These are phyloP conservation scores for Daboia siamensis DNA, from an alignment of 2,113 vertebrate species.

Conservation along the genomic window DNA sequence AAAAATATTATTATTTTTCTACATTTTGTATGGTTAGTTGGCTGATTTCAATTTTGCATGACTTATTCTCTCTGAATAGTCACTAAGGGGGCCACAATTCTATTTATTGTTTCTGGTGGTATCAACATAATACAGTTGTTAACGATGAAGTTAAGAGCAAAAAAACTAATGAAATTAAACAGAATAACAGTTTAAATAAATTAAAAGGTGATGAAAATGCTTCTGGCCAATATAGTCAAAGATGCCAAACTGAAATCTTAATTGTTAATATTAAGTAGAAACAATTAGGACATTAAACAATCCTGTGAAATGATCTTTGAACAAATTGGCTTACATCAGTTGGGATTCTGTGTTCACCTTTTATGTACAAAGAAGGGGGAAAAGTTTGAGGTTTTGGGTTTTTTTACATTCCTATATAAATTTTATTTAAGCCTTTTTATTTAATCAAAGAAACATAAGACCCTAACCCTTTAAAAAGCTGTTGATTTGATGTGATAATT, in stretches of 20 bases:
- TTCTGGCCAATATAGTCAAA: neutral
- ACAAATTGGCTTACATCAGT: neutral
- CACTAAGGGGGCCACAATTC: neutral
- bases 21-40: neutral
- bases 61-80: neutral
- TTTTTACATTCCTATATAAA: neutral
- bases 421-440: neutral
- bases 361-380: neutral
- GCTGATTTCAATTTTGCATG: neutral
- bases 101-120: neutral
- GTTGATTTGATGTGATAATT: neutral
- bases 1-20: neutral
- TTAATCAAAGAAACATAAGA: neutral
- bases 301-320: neutral
- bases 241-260: neutral
- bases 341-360: neutral
- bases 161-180: neutral
- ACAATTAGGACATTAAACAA: neutral
- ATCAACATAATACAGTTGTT: neutral
- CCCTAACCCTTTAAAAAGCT: neutral
- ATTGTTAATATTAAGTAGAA: neutral
- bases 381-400: rapidly evolving
- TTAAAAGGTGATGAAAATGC: neutral
- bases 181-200: neutral
- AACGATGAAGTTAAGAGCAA: neutral